Conservation (phyloP, 1,140 invertebrate species). For the Yoshiicerus persimilis region DNA sequence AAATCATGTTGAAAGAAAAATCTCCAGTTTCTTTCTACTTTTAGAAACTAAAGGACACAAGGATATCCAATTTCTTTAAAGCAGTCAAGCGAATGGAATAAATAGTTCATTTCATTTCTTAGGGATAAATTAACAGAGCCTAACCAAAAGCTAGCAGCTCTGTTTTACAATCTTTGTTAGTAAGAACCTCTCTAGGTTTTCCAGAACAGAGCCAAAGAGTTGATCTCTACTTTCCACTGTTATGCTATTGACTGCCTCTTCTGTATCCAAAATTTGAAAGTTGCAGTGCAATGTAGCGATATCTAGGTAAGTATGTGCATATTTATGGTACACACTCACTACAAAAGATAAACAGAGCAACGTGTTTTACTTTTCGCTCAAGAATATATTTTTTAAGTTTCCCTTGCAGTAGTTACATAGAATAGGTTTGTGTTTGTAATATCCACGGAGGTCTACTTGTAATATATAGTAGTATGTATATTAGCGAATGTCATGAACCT, state of each 20-base stretch:
- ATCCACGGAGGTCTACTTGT: not conserved
- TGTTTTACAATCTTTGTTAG: not conserved
- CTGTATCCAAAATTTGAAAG: too few relatives aligned
- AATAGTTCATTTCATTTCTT: slow-evolving; percentile 23
- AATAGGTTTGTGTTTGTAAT: not conserved
- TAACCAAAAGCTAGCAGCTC: not conserved
- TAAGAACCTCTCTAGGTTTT: not conserved
- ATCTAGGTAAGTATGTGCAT: too few relatives aligned
- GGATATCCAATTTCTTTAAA: slow-evolving; percentile 17
- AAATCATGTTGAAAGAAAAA: not conserved
- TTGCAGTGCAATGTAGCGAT: too few relatives aligned
- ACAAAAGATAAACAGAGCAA: too few relatives aligned
- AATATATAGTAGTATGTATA: too few relatives aligned
- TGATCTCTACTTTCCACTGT: not conserved
- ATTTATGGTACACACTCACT: too few relatives aligned
- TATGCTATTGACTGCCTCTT: not conserved
- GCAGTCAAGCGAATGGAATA: slow-evolving; percentile 1
- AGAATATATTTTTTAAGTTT: not conserved
- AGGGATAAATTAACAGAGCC: not conserved
- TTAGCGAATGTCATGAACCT: not conserved
- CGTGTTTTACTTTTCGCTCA: not conserved
- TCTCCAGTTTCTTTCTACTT: not conserved
- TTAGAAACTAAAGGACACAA: not conserved
- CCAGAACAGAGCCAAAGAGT: not conserved
- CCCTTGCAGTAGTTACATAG: not conserved